phyloP scores from a whole-genome alignment of 2,113 vertebrate species.

The Perca schrenkii region DNA sequence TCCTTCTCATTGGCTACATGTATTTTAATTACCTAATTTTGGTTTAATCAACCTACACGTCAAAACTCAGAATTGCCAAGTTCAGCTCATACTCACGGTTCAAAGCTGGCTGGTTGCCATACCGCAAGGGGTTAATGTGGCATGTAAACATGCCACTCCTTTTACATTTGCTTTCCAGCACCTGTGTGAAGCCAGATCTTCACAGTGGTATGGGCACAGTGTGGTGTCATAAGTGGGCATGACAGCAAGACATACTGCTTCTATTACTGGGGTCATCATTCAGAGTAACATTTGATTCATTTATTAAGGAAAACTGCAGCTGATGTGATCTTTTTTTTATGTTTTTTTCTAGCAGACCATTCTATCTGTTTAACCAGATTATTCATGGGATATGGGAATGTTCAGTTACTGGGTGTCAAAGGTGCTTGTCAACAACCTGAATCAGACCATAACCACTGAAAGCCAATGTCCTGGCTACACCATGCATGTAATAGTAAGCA shows the following conservation, averaged over 20 bases:
- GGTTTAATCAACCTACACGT: background rate
- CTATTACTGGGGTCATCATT: background rate
- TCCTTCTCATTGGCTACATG: background rate
- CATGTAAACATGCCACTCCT: background rate
- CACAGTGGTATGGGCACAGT: background rate
- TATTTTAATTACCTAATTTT: background rate
- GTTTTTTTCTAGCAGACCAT: background rate
- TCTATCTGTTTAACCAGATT: background rate
- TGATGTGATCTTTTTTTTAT: constrained; percentile 6
- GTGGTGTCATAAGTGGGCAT: no score
- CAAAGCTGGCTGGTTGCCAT: background rate
- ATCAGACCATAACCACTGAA: constrained; percentile 1
- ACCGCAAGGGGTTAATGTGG: background rate
- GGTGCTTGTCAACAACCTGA: constrained; percentile 35
- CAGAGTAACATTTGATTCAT: background rate
- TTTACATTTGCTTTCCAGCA: background rate
- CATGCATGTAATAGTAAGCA: constrained; percentile 7
- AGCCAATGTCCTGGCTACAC: constrained; percentile 8
- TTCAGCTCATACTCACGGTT: background rate
- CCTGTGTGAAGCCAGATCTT: background rate
- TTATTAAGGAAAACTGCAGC: background rate
- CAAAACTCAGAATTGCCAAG: background rate
- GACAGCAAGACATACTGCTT: background rate
- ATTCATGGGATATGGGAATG: constrained; percentile 5
- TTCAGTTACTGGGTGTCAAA: constrained; percentile 18